Percentiles rank a stretch among this genome's conserved stretches.
Evolutionary conservation across 2,113 vertebrate genomes (phyloP).

Genomic region (Tragelaphus strepsiceros): DNA sequence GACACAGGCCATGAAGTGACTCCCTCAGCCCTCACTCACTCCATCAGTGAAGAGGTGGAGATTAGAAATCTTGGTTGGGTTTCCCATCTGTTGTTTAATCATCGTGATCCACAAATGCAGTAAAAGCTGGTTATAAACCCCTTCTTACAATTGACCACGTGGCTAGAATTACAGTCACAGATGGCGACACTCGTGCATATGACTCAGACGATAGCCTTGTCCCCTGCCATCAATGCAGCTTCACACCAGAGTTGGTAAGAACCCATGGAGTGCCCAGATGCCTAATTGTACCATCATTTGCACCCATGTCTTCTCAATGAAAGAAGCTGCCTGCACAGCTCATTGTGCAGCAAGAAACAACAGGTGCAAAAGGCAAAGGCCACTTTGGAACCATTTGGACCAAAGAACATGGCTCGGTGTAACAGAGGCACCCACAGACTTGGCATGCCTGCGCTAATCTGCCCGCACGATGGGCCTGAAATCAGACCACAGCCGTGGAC

Average conservation of each 20-base stretch:
- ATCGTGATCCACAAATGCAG: slow-evolving; percentile 44
- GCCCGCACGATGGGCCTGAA: neutral
- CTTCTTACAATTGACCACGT: slow-evolving; percentile 59
- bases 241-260: slow-evolving; percentile 49
- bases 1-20: neutral
- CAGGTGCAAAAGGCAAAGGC: slow-evolving; percentile 63
- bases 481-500: neutral
- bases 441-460: neutral
- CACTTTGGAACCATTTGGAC: slow-evolving; percentile 50
- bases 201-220: slow-evolving; percentile 59
- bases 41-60: slow-evolving; percentile 26
- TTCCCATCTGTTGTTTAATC: slow-evolving; percentile 72
- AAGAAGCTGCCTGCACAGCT: slow-evolving; percentile 7
- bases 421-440: neutral
- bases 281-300: slow-evolving; percentile 48
- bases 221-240: slow-evolving; percentile 53
- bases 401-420: neutral
- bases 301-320: slow-evolving; percentile 37
- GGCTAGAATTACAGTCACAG: slow-evolving; percentile 64
- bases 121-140: slow-evolving; percentile 63
- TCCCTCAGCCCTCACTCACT: neutral
- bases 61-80: slow-evolving; percentile 63
- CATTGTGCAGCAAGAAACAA: slow-evolving; percentile 34
- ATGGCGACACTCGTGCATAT: neutral
- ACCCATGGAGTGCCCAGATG: slow-evolving; percentile 65